Percentiles rank a stretch among this genome's conserved stretches.
These are phyloP conservation scores for Spinibarbus caldwelli DNA, from an alignment of 2,797 vertebrate genomes.

Conservation along the genomic window DNA sequence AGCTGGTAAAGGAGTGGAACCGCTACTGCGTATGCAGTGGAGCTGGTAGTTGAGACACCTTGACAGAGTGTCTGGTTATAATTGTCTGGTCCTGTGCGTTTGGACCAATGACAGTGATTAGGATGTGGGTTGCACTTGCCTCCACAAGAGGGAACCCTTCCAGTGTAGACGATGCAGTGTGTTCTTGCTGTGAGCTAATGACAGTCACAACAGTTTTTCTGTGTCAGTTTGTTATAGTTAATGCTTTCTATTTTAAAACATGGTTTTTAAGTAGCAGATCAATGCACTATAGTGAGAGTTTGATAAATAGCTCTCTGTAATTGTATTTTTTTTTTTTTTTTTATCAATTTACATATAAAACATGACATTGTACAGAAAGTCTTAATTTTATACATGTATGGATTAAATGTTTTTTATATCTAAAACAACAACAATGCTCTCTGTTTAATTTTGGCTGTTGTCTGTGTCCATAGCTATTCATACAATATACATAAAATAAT, in stretches of 20 bases:
- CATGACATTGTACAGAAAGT: neutral
- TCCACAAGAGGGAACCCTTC: neutral
- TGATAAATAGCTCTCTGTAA: neutral
- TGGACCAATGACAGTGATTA: neutral
- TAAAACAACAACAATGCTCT: neutral
- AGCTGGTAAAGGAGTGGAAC: neutral
- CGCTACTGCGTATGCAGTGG: neutral
- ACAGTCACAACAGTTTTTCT: neutral
- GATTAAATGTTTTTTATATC: neutral
- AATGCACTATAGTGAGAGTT: neutral
- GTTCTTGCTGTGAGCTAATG: neutral
- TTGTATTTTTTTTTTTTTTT: neutral
- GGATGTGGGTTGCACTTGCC: neutral
- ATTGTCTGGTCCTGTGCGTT: slow-evolving; percentile 13
- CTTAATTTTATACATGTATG: slow-evolving; percentile 10
- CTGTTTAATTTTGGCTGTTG: neutral
- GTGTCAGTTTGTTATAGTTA: neutral
- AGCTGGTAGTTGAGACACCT: slow-evolving; percentile 14
- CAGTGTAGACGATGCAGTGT: neutral
- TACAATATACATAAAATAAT: neutral
- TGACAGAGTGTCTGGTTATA: slow-evolving; percentile 4
- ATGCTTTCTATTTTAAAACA: neutral
- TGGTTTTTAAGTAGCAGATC: neutral
- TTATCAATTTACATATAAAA: too few species aligned
- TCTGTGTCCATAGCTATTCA: neutral